Percentiles rank a stretch among this genome's conserved stretches.
Conservation (phyloP, 2,113 vertebrate species). For the Eupsittula cactorum region DNA sequence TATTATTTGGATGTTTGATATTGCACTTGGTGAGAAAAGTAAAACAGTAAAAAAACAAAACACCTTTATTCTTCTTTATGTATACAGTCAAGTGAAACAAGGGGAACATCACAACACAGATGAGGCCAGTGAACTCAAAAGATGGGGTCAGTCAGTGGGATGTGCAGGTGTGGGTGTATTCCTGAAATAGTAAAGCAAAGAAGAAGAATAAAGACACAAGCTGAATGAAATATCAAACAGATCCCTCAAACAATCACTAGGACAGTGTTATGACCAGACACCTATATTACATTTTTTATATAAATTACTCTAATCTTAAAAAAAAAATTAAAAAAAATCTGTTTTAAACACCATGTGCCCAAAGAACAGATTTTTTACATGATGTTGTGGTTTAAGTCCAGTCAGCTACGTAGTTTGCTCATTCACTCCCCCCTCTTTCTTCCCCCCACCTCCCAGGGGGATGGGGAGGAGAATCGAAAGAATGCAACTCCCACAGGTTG, state of each 20-base stretch:
- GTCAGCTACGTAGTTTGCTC: too few relatives aligned
- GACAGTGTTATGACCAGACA: background rate
- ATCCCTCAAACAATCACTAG: background rate
- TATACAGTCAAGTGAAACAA: background rate
- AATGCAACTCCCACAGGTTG: too few relatives aligned
- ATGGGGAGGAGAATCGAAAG: too few relatives aligned
- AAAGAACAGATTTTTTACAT: background rate
- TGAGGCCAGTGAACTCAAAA: background rate
- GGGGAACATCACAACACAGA: background rate
- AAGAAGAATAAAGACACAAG: background rate
- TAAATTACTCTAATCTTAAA: background rate
- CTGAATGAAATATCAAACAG: background rate
- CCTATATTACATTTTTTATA: background rate
- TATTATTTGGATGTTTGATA: background rate
- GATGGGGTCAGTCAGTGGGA: background rate
- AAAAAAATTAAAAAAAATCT: background rate
- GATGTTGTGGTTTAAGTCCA: too few relatives aligned
- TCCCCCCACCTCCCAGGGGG: too few relatives aligned
- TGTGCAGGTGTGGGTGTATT: background rate
- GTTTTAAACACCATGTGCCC: background rate
- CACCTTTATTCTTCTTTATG: background rate
- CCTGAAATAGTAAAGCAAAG: background rate
- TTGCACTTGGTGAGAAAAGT: background rate
- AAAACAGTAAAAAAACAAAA: background rate
- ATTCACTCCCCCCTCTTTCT: too few relatives aligned